Percentiles rank a stretch among this genome's conserved stretches.
These are phyloP conservation scores for Neodon shergylaensis DNA, from an alignment of 2,113 vertebrate species.

Conservation along the genomic window DNA sequence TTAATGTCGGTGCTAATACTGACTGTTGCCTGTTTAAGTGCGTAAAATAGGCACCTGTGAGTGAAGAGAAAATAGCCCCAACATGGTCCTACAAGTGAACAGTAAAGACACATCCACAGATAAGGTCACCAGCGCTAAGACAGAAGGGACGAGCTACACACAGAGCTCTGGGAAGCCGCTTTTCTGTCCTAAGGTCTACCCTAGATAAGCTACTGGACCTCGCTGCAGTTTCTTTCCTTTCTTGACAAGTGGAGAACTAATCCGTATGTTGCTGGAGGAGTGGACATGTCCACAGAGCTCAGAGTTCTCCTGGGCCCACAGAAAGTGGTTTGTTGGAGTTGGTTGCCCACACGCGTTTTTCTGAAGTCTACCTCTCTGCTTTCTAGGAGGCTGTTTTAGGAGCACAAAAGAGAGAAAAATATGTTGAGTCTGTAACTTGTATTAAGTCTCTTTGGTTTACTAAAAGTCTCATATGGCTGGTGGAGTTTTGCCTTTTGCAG, in stretches of 20 bases:
- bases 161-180: background rate
- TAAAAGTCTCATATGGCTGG: background rate
- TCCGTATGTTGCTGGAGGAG: background rate
- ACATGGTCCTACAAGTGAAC: background rate
- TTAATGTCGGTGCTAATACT: background rate
- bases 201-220: background rate
- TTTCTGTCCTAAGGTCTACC: background rate
- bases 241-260: background rate
- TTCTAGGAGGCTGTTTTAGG: background rate
- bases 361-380: slow-evolving; percentile 11
- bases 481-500: slow-evolving; percentile 23
- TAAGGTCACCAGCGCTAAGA: background rate
- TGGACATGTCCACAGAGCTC: background rate
- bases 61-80: background rate
- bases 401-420: background rate
- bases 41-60: background rate
- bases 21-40: background rate
- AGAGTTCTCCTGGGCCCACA: background rate
- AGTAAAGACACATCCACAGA: background rate
- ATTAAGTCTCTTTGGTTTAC: background rate
- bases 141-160: background rate
- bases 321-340: accelerated
- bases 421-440: background rate
- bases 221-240: background rate
- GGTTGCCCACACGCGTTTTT: background rate